Conservation (phyloP, 2,888 invertebrate genomes). For the Polyploca ridens region DNA sequence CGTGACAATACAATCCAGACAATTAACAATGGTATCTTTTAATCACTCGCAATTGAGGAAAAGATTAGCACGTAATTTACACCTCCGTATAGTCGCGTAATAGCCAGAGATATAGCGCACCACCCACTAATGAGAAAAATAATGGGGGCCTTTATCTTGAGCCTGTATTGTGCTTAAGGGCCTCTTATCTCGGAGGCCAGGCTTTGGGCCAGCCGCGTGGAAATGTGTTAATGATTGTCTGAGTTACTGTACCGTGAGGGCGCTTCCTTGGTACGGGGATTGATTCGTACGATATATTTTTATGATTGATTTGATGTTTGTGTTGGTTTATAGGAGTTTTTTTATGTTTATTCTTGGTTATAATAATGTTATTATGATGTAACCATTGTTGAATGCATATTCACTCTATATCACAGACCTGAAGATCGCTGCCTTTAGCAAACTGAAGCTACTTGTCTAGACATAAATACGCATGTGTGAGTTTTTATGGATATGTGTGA, state of each 20-base stretch:
- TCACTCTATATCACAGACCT: too few species aligned
- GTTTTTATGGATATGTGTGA: too few species aligned
- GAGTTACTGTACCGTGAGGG: background rate
- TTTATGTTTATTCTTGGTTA: too few species aligned
- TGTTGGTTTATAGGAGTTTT: too few species aligned
- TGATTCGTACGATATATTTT: background rate
- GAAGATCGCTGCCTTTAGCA: too few species aligned
- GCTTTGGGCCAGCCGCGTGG: conserved; percentile 5
- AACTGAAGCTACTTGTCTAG: too few species aligned
- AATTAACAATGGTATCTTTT: conserved; percentile 32
- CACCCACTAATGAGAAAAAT: conserved; percentile 40
- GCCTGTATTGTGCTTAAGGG: conserved; percentile 34
- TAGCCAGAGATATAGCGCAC: conserved; percentile 34
- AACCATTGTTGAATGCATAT: too few species aligned
- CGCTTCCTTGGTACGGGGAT: background rate
- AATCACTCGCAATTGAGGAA: conserved; percentile 46
- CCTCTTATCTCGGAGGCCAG: conserved; percentile 16
- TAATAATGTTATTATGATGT: too few species aligned
- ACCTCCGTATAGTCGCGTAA: conserved; percentile 25
- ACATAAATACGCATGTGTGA: too few species aligned
- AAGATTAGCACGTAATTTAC: conserved; percentile 50
- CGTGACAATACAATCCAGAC: conserved; percentile 17
- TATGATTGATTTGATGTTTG: background rate
- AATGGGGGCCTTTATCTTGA: conserved; percentile 34
- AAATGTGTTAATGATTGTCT: conserved; percentile 2